A percentile compares a stretch with the other conserved stretches of the same genome.
These are phyloP conservation scores for Lycocerus yunnanus DNA, from an alignment of 2,888 invertebrate species.

Conservation along the genomic window DNA sequence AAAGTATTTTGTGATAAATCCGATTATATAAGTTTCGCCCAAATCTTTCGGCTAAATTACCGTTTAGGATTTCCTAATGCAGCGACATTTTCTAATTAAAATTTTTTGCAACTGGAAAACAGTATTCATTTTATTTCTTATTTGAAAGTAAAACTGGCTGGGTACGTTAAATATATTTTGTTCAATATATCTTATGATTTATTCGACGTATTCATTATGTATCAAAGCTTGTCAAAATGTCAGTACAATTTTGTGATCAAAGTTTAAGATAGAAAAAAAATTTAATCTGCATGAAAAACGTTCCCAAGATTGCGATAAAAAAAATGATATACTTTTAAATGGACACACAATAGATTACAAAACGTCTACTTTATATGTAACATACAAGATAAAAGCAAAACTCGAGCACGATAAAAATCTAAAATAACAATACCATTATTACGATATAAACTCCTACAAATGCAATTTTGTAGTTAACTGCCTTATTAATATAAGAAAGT, in stretches of 20 bases:
- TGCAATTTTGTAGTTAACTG: slow-evolving; percentile 15
- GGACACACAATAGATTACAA: slow-evolving; percentile 20
- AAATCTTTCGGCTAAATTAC: too few species aligned
- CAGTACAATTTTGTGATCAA: not conserved
- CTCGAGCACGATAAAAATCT: slow-evolving; percentile 23
- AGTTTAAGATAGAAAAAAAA: not conserved
- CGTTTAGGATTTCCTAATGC: too few species aligned
- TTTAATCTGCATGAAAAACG: slow-evolving; percentile 11
- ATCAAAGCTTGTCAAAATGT: not conserved
- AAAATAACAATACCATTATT: slow-evolving; percentile 28
- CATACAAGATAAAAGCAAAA: slow-evolving; percentile 18
- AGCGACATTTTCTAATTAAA: too few species aligned
- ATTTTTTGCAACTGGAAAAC: too few species aligned
- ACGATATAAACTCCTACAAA: slow-evolving; percentile 27
- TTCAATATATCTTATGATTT: not conserved
- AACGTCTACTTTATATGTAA: slow-evolving; percentile 10
- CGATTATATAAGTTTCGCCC: too few species aligned
- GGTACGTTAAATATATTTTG: not conserved
- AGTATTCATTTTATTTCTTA: too few species aligned
- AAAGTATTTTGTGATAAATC: not conserved
- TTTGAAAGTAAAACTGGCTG: not conserved
- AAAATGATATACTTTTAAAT: not conserved
- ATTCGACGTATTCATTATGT: not conserved
- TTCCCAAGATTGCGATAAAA: slow-evolving; percentile 1
- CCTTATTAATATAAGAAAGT: slow-evolving; percentile 17